Conservation (phyloP, 2,797 vertebrate species). For the Sebastes itinus region DNA sequence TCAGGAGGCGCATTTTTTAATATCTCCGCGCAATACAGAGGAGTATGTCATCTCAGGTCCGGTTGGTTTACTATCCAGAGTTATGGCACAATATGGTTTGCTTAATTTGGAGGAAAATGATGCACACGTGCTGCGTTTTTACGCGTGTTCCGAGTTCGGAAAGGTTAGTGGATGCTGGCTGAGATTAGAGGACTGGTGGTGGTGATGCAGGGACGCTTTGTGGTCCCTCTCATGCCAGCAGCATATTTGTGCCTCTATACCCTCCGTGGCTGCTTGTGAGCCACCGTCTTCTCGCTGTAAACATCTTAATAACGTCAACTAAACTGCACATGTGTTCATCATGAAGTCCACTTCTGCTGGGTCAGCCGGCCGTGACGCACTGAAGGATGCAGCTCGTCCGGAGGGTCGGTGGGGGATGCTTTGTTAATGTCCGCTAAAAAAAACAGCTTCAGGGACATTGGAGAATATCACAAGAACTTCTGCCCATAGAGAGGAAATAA, state of each 20-base stretch:
- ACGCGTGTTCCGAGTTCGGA: not conserved
- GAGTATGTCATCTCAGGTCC: not conserved
- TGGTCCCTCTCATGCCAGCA: not conserved
- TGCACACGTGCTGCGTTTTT: not conserved
- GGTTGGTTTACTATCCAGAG: not conserved
- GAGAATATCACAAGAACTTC: too few species aligned
- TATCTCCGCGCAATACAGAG: not conserved
- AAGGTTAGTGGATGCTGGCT: slow-evolving; percentile 34
- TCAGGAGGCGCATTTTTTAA: slow-evolving; percentile 4
- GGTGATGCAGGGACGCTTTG: slow-evolving; percentile 31
- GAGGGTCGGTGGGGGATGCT: slow-evolving; percentile 27
- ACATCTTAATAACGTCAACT: not conserved
- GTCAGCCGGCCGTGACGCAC: slow-evolving; percentile 57
- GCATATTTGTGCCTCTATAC: not conserved
- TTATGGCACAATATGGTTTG: not conserved
- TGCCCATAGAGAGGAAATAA: too few species aligned
- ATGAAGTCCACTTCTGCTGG: slow-evolving; percentile 17
- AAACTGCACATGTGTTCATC: not conserved
- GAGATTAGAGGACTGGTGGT: slow-evolving; percentile 4
- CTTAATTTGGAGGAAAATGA: not conserved
- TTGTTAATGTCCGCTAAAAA: slow-evolving; percentile 34
- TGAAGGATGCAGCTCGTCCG: slow-evolving; percentile 27
- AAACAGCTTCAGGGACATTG: not conserved
- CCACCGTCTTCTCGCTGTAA: not conserved
- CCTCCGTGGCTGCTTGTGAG: fast-evolving